Evolutionary conservation across 1,140 invertebrate genomes (phyloP), one percentile per base, ranked within the genome.

Genomic region (Ctenoplectra terminalis): DNA sequence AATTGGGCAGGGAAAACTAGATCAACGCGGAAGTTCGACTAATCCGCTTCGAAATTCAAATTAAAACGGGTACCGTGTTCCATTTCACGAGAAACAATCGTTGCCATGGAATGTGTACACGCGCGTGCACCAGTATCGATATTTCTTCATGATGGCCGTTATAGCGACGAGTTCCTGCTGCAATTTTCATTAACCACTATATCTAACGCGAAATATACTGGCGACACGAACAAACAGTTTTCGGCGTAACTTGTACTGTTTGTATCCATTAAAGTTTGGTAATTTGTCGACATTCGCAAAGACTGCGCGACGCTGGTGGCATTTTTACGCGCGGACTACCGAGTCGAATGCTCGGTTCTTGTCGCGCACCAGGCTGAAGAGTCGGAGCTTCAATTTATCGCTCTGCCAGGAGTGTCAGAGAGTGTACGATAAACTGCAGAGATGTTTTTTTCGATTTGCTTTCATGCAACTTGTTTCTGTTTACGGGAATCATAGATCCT

Each of bases 101-200:
- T 23, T 3, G 17, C n/a, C 6, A 3, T 9, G 34, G 8, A 48
- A 17, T 9, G 29, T 40, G 46, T 20, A 60, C 56, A 34, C 26
- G 20, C 7, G 37, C 20, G 17, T n/a, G 13, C 4, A 48, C 17
- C 64, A 2, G 17, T 23, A 70, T 78, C 52, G 58, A 72, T 71
- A 79, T 79, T 71, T 71, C 31, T 56, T 46, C 26, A 15, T n/a
- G 26, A 56, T 29, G 20, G 37, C 2, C 1, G 50, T 56, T 56
- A 40, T 29, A 7, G 61, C 74, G 17, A n/a, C 48, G 48, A 69
- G 74, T 43, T 67, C 20, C 37, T 26, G 61, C 31, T 77, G 74
- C 50, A 77, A 69, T 69, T 77, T 77, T 69, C 63, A 56, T 76
- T 76, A 54, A 43, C n/a, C 34, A 26, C 20, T 4, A 13, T 31